phyloP scores from a whole-genome alignment of 23 tunicate species.

The Ciona savignyi region DNA sequence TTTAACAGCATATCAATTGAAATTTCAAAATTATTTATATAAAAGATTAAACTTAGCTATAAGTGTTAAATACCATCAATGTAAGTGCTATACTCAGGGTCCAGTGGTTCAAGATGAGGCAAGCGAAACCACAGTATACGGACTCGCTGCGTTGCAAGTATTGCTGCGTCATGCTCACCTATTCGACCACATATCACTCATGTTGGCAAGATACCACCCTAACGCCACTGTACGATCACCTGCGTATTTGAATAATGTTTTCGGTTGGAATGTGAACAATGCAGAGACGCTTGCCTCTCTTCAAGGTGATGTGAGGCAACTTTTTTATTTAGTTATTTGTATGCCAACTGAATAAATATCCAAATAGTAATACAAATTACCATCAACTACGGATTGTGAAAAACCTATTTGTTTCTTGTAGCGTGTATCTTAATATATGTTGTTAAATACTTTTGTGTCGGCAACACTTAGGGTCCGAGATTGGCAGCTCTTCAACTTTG shows the following conservation, averaged over 20 bases:
- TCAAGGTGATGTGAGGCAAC: no score
- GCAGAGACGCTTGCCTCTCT: slow-evolving; percentile 24
- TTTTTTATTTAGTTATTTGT: no score
- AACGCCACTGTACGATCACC: slow-evolving; percentile 43
- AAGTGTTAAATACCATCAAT: no score
- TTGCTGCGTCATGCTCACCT: slow-evolving; percentile 48
- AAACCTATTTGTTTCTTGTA: no score
- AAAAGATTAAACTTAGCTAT: no score
- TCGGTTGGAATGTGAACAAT: neutral
- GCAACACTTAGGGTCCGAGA: neutral
- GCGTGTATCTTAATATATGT: neutral
- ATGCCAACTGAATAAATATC: no score
- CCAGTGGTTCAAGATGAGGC: slow-evolving; percentile 58
- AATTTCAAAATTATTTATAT: no score
- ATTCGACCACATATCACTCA: slow-evolving; percentile 39
- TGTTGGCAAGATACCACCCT: slow-evolving; percentile 35
- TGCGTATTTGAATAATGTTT: neutral
- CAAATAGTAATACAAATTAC: no score
- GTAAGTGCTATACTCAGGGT: slow-evolving; percentile 33
- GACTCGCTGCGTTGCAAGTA: slow-evolving; percentile 45
- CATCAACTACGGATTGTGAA: no score
- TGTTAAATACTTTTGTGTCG: no score
- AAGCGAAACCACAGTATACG: slow-evolving; percentile 27
- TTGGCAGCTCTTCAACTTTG: slow-evolving; percentile 9
- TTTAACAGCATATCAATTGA: no score